phyloP scores from a whole-genome alignment of 1,140 invertebrate genomes.

The Brevipalpus yothersi region DNA sequence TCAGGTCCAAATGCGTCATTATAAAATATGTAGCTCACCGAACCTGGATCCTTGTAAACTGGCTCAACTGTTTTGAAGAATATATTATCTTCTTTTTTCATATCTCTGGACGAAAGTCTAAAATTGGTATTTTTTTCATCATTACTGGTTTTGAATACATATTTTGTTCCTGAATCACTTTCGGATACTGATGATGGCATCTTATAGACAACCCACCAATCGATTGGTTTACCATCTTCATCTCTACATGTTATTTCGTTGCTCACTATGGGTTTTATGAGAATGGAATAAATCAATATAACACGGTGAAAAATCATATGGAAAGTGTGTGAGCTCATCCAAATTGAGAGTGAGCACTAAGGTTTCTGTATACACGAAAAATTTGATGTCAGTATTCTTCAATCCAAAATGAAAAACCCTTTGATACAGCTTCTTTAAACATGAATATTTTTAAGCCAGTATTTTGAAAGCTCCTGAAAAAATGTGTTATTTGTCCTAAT shows the following conservation, averaged over 20 bases:
- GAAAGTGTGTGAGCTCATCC: no score
- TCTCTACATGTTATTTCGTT: neutral
- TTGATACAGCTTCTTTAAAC: no score
- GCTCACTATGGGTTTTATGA: no score
- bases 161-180: neutral
- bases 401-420: no score
- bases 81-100: neutral
- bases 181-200: conserved; percentile 6
- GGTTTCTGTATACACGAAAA: no score
- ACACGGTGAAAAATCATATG: no score
- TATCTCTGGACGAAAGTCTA: neutral
- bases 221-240: conserved; percentile 5
- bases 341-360: no score
- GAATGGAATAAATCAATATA: no score
- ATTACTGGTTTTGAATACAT: neutral
- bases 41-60: neutral
- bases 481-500: no score
- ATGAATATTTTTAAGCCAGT: no score
- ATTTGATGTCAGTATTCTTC: no score
- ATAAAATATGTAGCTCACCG: neutral
- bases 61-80: neutral
- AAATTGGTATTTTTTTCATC: neutral
- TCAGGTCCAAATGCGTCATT: neutral
- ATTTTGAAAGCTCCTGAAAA: no score
- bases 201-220: conserved; percentile 13